Evolutionary conservation across 2,888 invertebrate species (phyloP), one percentile per base, ranked within the genome.

Genomic region (Macroteleia sp.): DNA sequence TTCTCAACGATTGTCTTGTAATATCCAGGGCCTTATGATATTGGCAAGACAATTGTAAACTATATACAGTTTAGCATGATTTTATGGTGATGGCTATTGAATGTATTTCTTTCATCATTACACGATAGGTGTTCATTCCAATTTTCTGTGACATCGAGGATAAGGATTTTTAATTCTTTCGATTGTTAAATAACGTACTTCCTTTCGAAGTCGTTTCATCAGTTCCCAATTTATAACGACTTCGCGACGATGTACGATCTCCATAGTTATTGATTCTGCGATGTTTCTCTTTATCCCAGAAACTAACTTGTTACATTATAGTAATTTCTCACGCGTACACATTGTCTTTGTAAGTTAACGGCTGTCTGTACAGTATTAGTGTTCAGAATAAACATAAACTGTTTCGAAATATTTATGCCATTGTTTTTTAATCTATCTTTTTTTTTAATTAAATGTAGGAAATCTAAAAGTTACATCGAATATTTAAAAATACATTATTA

Each of bases 301-400:
- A 48, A 52, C 62, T 74, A 80, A 79, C 69, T 74, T 70, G 77
- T 80, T 69, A 50, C 34, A 61, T 61, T 75, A 75, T 82, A 86
- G 76, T 70, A 79, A 81, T 82, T 83, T 83, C 82, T 81, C 84
- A 79, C 70, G 82, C 83, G 83, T 86, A 86, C 81, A 85, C 82
- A 80, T 82, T 83, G 80, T 87, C 84, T 83, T 83, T 85, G 82
- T 83, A 85, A 87, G 84, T 82, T 86, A 81, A 81, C 86, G 84
- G 79, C 83, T 87, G 83, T 89, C 85, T 90, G 88, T 89, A 89
- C 89, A 90, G 88, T 89, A 88, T 90, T 88, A 90, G 85, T 85
- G 86, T 88, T 85, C 83, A 77, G 83, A 86, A 88, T 86, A 87
- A 86, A 86, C 56, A 67, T 46, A 69, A 64, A 62, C 62, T 48